Base-by-base conservation (phyloP, 2,113 vertebrate species). In the Mesocricetus auratus region DNA sequence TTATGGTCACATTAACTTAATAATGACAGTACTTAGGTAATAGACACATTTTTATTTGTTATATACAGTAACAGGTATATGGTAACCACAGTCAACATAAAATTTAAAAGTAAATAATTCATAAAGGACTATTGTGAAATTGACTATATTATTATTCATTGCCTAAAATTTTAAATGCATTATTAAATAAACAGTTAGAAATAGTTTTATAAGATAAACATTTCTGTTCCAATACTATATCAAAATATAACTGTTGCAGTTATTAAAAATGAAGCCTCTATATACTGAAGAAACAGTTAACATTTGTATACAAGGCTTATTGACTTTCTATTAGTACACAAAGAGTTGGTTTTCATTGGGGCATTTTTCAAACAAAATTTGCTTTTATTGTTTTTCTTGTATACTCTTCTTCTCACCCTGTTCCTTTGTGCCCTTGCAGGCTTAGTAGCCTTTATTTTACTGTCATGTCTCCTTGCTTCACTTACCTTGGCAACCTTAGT, bases 291-390 rank as follows among this genome's bases (percentile, higher is more conserved):
- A 95, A 91, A 94, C 15, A 60, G 5, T 13, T 39, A 95, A 79
- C 10, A 93, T 92, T 88, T 91, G 75, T 78, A 62, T 77, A 19
- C n/a, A 89, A 95, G 42, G 19, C 93, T 53, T 91, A 90, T 85
- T 75, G 42, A 87, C 12, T 66, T 53, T 62, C 7, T 83, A 42
- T 83, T 29, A 64, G 16, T 13, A 39, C 7, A 62, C 24, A 31
- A 64, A 45, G 15, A 64, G 42, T 33, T 85, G 11, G 29, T 64
- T 19, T 64, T 64, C 9, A 42, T 21, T 47, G 13, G 33, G 29
- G 13, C 19, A 31, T 86, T 47, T 86, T 66, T 11, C 17, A 86
- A 47, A 66, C 3, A 31, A 6, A 19, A 31, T 47, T 47, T 86
- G 26, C 22, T 66, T 66, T 45, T 45, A 64, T 47, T 66, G 9